Evolutionary conservation across 2,113 vertebrate genomes (phyloP), one percentile per base, ranked within the genome.

Genomic region (Microtus pennsylvanicus): DNA sequence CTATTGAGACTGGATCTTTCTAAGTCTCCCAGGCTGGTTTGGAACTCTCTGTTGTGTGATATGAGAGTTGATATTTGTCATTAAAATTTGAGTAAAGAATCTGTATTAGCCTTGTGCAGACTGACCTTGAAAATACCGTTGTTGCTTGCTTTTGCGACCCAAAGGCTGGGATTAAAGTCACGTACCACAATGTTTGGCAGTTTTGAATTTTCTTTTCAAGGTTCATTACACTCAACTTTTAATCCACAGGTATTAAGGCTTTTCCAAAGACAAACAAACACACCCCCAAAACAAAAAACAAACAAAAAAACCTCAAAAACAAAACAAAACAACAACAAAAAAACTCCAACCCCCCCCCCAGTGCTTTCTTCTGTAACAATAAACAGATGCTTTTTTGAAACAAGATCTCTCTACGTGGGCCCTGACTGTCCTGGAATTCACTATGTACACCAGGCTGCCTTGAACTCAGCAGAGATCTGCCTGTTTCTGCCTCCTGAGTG

Each of bases 331-430:
- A 30, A 17, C 52, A 78, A 33, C 47, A 47, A 35, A 80, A 35
- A 24, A 16, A 2, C 0, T 30, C 67, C 9, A 4, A 0, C 8
- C 67, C 67, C 30, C 4, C 1, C 67, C 14, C 67, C 50, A 16
- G 21, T 82, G 19, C 14, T 42, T 63, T 83, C 24, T 42, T 28
- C 24, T 63, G 16, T 42, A 63, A 63, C 7, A 83, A 63, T 83
- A 63, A 83, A 63, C 42, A 22, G 33, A 55, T 58, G 35, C 21
- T 58, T 58, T 14, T 22, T 61, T 55, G 70, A 74, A n/a, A 74
- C 80, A 83, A 61, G 24, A 33, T 83, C 35, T 82, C 6, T 82
- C 80, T 61, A 61, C 3, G n/a, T 61, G 38, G 35, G 22, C 22
- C 80, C 80, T 38, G 35, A n/a, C 21, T 82, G 35, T 14, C 52